Conservation (phyloP, 2,797 vertebrate genomes). For the Holocentrus rufus region DNA sequence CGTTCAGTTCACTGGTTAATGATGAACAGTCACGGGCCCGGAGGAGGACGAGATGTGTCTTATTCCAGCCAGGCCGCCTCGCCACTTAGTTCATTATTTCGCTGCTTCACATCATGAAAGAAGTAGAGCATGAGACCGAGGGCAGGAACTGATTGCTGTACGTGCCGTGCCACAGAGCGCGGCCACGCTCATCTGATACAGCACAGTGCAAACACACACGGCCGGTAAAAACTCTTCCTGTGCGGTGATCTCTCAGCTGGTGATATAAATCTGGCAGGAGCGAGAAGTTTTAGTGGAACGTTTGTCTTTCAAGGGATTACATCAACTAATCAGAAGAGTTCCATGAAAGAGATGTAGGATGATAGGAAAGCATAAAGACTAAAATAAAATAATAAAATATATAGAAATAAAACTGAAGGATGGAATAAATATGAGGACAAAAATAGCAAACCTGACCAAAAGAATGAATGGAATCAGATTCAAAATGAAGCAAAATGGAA, state of each 20-base stretch:
- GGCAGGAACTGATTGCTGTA: slow-evolving; percentile 22
- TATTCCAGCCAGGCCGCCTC: slow-evolving; percentile 19
- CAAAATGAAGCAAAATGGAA: neutral
- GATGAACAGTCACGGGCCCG: slow-evolving; percentile 33
- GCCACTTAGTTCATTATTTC: slow-evolving; percentile 43
- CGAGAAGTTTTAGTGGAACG: neutral
- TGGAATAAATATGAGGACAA: slow-evolving; percentile 1
- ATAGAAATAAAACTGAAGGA: slow-evolving; percentile 23
- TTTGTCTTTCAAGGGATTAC: neutral
- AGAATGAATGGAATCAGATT: slow-evolving; percentile 29
- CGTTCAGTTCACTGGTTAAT: slow-evolving; percentile 42
- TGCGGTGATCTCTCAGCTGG: neutral
- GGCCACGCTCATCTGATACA: slow-evolving; percentile 44
- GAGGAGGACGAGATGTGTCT: slow-evolving; percentile 9
- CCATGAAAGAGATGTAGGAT: neutral
- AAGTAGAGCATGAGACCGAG: slow-evolving; percentile 23
- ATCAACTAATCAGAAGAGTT: neutral
- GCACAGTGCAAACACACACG: slow-evolving; percentile 45
- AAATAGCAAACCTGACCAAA: slow-evolving; percentile 52
- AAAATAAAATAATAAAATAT: slow-evolving; percentile 22
- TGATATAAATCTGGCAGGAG: neutral
- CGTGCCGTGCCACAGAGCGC: slow-evolving; percentile 42
- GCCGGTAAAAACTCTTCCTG: slow-evolving; percentile 24
- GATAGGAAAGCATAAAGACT: neutral
- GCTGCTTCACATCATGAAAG: slow-evolving; percentile 37